Percentiles rank a stretch among this genome's conserved stretches.
Conservation (phyloP, 2,888 invertebrate genomes). For the Listrodromus nycthemerus region DNA sequence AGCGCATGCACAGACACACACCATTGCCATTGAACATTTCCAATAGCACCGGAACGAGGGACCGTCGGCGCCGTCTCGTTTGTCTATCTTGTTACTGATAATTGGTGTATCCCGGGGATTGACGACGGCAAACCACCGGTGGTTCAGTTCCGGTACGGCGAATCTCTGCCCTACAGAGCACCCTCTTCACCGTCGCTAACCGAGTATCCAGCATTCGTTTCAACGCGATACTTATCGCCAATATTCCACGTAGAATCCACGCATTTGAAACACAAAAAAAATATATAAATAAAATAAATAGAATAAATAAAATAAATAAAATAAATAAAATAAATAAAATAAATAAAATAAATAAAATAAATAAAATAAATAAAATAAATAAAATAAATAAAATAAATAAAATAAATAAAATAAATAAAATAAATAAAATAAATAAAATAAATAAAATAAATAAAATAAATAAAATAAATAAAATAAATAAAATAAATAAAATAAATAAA, state of each 20-base stretch:
- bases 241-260: neutral
- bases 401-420: no score
- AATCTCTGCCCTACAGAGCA: conserved; percentile 13
- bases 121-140: conserved; percentile 46
- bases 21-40: conserved; percentile 31
- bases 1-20: neutral
- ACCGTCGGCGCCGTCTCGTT: conserved; percentile 62
- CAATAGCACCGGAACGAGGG: conserved; percentile 37
- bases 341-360: no score
- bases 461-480: neutral
- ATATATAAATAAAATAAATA: neutral
- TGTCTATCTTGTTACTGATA: conserved; percentile 65
- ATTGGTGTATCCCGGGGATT: conserved; percentile 64
- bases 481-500: no score
- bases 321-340: no score
- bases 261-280: neutral
- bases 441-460: neutral
- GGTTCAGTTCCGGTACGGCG: conserved; percentile 44
- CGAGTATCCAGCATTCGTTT: conserved; percentile 10
- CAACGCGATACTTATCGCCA: conserved; percentile 15
- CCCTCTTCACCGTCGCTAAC: neutral
- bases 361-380: no score
- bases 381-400: no score
- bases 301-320: no score
- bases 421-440: no score